phyloP scores from a whole-genome alignment of 2,888 invertebrate genomes.

The Ochropleura leucogaster region DNA sequence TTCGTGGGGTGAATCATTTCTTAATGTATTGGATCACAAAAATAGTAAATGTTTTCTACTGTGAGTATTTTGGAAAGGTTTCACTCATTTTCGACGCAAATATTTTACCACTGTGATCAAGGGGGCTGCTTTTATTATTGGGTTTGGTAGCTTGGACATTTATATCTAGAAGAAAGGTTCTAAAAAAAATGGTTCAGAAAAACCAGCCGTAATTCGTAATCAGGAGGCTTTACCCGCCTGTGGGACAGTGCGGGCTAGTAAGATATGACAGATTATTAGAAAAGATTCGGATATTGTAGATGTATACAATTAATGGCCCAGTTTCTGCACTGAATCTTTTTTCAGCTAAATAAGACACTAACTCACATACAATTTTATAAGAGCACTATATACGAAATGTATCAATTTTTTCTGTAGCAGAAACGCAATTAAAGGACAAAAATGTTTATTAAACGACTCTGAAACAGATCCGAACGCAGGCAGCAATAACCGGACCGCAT shows the following conservation, averaged over 20 bases:
- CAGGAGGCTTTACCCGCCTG: too few species aligned
- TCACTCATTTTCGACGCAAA: background rate
- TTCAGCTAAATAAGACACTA: slow-evolving; percentile 8
- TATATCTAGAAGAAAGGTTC: background rate
- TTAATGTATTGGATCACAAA: slow-evolving; percentile 28
- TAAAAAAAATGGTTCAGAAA: background rate
- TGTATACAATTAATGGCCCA: background rate
- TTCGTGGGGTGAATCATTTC: slow-evolving; percentile 34
- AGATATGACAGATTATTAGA: background rate
- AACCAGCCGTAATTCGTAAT: too few species aligned
- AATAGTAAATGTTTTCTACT: slow-evolving; percentile 6
- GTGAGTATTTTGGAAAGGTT: slow-evolving; percentile 2
- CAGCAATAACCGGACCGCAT: slow-evolving; percentile 65
- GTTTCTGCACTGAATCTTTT: background rate
- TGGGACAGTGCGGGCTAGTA: background rate
- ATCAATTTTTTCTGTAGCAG: slow-evolving; percentile 29
- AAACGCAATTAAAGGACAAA: slow-evolving; percentile 31
- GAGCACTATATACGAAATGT: background rate
- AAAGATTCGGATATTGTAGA: background rate
- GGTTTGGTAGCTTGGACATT: background rate
- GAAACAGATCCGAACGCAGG: slow-evolving; percentile 58
- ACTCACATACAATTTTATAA: slow-evolving; percentile 6
- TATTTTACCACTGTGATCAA: slow-evolving; percentile 1
- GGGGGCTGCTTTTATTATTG: background rate
- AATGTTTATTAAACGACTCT: slow-evolving; percentile 21